Conservation (phyloP, 1,140 invertebrate species). For the Sarcophaga bullata region DNA sequence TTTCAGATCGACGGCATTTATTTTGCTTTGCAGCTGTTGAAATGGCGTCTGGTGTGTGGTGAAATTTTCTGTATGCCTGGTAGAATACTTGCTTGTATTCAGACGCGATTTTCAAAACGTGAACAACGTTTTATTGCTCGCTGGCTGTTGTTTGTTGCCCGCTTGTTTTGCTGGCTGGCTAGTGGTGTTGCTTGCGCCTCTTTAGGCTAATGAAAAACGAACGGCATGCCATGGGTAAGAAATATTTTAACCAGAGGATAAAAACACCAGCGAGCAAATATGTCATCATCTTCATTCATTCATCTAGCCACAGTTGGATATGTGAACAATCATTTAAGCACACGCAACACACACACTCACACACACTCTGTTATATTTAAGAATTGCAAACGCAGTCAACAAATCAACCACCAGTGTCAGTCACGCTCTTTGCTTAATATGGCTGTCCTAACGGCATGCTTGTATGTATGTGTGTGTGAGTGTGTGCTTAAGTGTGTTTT, state of each 20-base stretch:
- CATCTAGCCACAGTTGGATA: too few species aligned
- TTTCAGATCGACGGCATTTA: neutral
- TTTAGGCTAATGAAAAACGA: too few species aligned
- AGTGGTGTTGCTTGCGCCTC: neutral
- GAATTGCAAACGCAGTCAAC: neutral
- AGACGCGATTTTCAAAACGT: slow-evolving; percentile 27
- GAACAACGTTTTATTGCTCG: slow-evolving; percentile 23
- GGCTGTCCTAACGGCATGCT: neutral
- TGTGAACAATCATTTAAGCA: too few species aligned
- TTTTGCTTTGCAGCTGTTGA: neutral
- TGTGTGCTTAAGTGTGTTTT: neutral
- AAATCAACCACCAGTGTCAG: neutral
- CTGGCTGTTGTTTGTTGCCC: slow-evolving; percentile 28
- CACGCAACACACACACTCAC: too few species aligned
- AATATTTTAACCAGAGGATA: too few species aligned
- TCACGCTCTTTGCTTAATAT: neutral
- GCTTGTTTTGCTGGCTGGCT: too few species aligned
- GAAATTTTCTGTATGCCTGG: slow-evolving; percentile 29
- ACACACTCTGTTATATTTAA: too few species aligned
- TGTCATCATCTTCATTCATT: too few species aligned
- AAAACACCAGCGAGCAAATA: too few species aligned
- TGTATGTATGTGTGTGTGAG: neutral
- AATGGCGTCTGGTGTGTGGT: neutral
- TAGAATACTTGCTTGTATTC: slow-evolving; percentile 42
- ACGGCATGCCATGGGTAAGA: too few species aligned